Percentiles rank a stretch among this genome's conserved stretches.
Evolutionary conservation across 2,797 vertebrate species (phyloP).

Genomic region (Megaceryle alcyon): DNA sequence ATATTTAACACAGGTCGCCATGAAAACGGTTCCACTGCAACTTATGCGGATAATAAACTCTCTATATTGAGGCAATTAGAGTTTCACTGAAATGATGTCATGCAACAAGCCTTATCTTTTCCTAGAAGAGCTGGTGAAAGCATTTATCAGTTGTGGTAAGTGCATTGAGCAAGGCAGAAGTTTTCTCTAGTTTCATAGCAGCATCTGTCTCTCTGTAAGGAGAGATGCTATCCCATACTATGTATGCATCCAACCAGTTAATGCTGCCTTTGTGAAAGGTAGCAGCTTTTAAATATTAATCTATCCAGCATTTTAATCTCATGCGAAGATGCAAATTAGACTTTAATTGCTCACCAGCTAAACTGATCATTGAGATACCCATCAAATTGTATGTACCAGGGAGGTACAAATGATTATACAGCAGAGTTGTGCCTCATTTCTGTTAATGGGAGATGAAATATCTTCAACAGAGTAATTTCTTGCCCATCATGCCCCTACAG

Average conservation of each 20-base stretch:
- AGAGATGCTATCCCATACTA: background rate
- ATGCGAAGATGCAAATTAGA: constrained; percentile 5
- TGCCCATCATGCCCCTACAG: background rate
- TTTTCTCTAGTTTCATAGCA: background rate
- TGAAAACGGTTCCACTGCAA: background rate
- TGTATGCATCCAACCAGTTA: background rate
- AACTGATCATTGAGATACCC: background rate
- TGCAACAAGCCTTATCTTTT: background rate
- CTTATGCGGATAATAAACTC: background rate
- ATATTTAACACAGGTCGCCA: background rate
- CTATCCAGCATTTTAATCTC: constrained; percentile 12
- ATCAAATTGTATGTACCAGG: background rate
- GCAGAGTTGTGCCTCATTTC: background rate
- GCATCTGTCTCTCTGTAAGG: background rate
- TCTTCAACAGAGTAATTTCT: background rate
- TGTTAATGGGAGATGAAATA: constrained; percentile 22
- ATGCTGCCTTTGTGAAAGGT: background rate
- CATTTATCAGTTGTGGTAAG: background rate
- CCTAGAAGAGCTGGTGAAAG: background rate
- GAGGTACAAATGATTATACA: constrained; percentile 16
- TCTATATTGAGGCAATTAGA: background rate
- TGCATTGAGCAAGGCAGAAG: background rate
- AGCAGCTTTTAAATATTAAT: constrained; percentile 27
- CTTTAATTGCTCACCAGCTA: constrained; percentile 23
- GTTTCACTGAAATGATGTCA: background rate